Conservation (phyloP, 2,797 vertebrate species). For the Centropyge bicolor region DNA sequence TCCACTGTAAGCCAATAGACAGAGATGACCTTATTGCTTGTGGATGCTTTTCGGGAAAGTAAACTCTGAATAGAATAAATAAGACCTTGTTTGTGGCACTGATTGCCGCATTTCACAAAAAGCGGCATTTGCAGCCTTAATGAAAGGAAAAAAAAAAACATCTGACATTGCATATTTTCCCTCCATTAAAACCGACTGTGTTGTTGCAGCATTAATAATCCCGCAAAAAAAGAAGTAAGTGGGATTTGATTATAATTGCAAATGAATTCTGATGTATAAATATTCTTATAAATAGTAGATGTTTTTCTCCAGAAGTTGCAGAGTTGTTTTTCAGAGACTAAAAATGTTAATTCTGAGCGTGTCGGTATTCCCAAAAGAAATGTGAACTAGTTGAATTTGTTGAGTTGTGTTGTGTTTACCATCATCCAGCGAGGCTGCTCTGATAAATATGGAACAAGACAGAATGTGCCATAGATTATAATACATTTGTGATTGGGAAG, state of each 20-base stretch:
- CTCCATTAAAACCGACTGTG: constrained; percentile 77
- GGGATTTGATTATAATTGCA: constrained; percentile 83
- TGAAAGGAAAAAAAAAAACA: constrained; percentile 53
- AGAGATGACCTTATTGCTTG: constrained; percentile 65
- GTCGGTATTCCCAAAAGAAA: constrained; percentile 74
- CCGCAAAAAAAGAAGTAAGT: constrained; percentile 58
- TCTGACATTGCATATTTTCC: constrained; percentile 75
- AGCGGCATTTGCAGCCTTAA: constrained; percentile 62
- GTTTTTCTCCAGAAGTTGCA: constrained; percentile 74
- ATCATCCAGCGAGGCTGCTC: constrained; percentile 47
- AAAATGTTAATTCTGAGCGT: constrained; percentile 73
- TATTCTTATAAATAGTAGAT: constrained; percentile 77
- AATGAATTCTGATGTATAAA: constrained; percentile 77
- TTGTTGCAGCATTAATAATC: constrained; percentile 76
- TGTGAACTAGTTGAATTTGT: constrained; percentile 72
- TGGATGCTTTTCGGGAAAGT: constrained; percentile 61
- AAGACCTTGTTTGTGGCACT: constrained; percentile 71
- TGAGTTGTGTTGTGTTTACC: constrained; percentile 64
- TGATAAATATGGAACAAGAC: constrained; percentile 60
- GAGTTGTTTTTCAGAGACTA: constrained; percentile 74
- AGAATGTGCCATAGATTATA: constrained; percentile 43
- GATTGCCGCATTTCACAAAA: constrained; percentile 66
- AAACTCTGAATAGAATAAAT: constrained; percentile 74
- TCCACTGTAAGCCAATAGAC: constrained; percentile 61
- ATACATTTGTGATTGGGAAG: constrained; percentile 30